These are phyloP conservation scores for Ceriagrion tenellum DNA, from an alignment of 2,888 invertebrate species.

Conservation along the genomic window DNA sequence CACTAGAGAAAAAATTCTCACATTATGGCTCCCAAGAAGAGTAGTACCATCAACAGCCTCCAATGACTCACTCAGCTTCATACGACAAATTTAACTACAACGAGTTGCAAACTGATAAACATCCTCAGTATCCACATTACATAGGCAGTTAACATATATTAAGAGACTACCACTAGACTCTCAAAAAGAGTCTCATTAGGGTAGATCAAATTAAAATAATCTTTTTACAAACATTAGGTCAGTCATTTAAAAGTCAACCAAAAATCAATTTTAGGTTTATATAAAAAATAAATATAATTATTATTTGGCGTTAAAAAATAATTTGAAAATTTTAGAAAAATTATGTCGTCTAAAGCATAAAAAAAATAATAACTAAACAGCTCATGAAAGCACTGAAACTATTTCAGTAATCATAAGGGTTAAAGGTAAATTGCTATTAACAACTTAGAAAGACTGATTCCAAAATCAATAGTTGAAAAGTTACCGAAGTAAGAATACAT, in stretches of 20 bases:
- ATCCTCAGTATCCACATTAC: neutral
- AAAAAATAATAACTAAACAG: neutral
- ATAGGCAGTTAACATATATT: neutral
- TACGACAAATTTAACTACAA: neutral
- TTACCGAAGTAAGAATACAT: neutral
- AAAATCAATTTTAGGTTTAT: neutral
- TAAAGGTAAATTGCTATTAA: neutral
- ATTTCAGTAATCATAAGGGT: neutral
- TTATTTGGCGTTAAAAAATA: neutral
- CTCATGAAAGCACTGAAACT: neutral
- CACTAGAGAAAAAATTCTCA: neutral
- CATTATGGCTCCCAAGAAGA: neutral
- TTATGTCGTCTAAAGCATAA: neutral
- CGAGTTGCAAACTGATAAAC: neutral
- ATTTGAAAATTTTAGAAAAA: neutral
- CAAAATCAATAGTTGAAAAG: too few species aligned
- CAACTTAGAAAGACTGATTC: neutral
- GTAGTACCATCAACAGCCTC: neutral
- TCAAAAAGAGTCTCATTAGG: neutral
- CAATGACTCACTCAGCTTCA: neutral
- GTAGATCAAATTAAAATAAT: neutral
- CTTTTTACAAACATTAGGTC: slow-evolving; percentile 13
- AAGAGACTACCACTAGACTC: neutral
- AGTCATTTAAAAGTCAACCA: neutral
- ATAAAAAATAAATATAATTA: neutral